phyloP scores from a whole-genome alignment of 1,140 invertebrate species.

The Apolygus lucorum region DNA sequence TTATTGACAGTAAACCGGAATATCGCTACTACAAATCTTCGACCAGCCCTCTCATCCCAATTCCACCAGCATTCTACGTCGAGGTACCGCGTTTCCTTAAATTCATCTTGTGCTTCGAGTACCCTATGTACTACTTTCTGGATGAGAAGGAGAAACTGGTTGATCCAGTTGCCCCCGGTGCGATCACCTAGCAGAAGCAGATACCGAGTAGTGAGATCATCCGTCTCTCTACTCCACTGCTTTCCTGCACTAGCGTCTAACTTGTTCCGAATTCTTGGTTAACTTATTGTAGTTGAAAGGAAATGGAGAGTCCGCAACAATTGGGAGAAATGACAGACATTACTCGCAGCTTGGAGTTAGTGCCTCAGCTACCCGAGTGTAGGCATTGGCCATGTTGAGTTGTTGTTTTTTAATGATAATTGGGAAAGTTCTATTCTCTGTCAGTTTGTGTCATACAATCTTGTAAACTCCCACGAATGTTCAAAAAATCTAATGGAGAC shows the following conservation, averaged over 20 bases:
- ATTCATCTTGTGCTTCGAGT: constrained; percentile 76
- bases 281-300: background rate
- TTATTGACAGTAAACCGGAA: constrained; percentile 60
- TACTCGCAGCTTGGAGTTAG: no score
- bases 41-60: constrained; percentile 77
- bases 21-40: constrained; percentile 78
- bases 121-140: constrained; percentile 71
- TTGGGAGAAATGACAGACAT: no score
- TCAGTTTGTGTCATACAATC: no score
- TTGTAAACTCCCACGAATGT: no score
- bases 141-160: constrained; percentile 47
- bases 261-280: no score
- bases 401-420: no score
- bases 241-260: constrained; percentile 30
- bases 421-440: no score
- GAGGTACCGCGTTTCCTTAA: constrained; percentile 74
- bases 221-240: constrained; percentile 29
- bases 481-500: no score
- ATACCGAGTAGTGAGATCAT: constrained; percentile 30
- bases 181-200: constrained; percentile 28
- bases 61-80: constrained; percentile 72
- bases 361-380: no score
- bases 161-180: constrained; percentile 40
- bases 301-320: no score
- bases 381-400: no score